Conservation (phyloP, 1,140 invertebrate genomes). For the Theocolax elegans region DNA sequence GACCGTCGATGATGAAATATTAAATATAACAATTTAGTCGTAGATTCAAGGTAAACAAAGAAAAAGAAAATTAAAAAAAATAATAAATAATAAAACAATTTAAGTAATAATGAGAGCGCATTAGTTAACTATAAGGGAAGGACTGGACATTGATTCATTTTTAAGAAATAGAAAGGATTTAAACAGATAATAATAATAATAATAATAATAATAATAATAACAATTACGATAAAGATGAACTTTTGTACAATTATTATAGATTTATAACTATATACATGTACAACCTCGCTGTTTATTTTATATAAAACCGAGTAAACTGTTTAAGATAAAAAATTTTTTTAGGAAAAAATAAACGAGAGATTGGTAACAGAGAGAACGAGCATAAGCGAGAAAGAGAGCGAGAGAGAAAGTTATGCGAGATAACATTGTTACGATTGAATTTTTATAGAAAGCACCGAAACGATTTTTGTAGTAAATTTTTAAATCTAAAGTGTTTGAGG, state of each 20-base stretch:
- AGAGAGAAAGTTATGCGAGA: conserved; percentile 36
- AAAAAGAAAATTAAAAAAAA: conserved; percentile 40
- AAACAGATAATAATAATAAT: too few species aligned
- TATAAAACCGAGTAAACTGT: conserved; percentile 21
- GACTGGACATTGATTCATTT: conserved; percentile 40
- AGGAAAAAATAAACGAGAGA: too few species aligned
- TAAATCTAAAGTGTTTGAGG: conserved; percentile 8
- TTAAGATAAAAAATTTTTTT: conserved; percentile 33
- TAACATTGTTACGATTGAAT: conserved; percentile 35
- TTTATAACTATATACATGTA: conserved; percentile 24
- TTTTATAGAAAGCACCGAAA: conserved; percentile 36
- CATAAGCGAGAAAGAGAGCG: too few species aligned
- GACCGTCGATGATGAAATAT: conserved; percentile 39
- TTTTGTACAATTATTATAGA: conserved; percentile 37
- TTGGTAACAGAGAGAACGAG: too few species aligned
- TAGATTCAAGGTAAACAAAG: too few species aligned
- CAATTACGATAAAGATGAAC: too few species aligned
- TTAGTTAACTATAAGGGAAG: conserved; percentile 40
- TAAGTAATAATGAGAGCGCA: conserved; percentile 30
- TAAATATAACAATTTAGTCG: conserved; percentile 36
- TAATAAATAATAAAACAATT: conserved; percentile 32
- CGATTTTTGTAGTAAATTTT: conserved; percentile 38
- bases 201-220: too few species aligned
- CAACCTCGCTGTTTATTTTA: conserved; percentile 37
- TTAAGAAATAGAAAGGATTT: conserved; percentile 32